Base-by-base conservation (phyloP, 2,797 vertebrate genomes). In the Aplochiton taeniatus region DNA sequence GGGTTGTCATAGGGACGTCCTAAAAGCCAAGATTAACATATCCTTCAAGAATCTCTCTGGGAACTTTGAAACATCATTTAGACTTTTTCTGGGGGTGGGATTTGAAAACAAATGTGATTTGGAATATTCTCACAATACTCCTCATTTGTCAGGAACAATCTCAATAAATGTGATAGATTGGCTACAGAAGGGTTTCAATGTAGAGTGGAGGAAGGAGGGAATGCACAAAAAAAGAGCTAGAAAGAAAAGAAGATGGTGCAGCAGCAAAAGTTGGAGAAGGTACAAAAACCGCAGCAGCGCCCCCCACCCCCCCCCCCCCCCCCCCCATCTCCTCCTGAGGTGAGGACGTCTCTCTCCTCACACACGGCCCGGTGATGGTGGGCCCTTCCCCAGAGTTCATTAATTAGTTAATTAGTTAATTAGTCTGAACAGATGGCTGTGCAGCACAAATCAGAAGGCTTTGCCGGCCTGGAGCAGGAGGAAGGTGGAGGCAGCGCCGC, bases 321-420 rank as follows among this genome's bases (percentile, higher is more conserved):
- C 88, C 83, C 81, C 85, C 87, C 83, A 6, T 88, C 83, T 81
- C 79, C 79, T 87, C 89, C 86, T 76, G 83, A 81, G 84, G 87
- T 90, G 81, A 88, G 85, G 88, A 82, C 87, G 84, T 80, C 83
- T 78, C 86, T 83, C 52, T 44, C 73, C 19, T 20, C 20, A 13
- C n/a, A 65, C 68, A 5, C 68, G 83, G 82, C 69, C 80, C 63
- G 68, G 57, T 49, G 71, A 88, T 48, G 80, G 83, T 77, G 82
- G 87, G 75, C 87, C 85, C 85, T 85, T 90, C 88, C 87, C 87
- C 78, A 82, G 87, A 90, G 89, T 90, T 91, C 88, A 91, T 91
- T 90, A 89, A 92, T 92, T 90, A 91, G 90, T 91, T 90, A 90
- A 91, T 91, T 89, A 88, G 88, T 90, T 90, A 88, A 91, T 93